Evolutionary conservation across 2,888 invertebrate genomes (phyloP).

Genomic region (Tromatobia lineatoria): DNA sequence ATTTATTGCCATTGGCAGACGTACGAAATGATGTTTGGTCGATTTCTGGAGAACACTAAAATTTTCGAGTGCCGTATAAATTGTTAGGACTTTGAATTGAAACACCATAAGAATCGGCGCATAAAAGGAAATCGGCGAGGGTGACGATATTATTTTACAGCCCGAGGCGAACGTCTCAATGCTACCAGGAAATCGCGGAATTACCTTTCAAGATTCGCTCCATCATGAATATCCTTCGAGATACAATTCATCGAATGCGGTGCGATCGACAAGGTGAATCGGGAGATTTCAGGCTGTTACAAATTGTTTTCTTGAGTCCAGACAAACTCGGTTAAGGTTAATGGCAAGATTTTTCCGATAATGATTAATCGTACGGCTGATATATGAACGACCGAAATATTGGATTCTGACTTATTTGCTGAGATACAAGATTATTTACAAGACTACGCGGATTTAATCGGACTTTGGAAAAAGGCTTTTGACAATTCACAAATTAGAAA

Average conservation of each 20-base stretch:
- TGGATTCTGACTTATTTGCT: too few relatives aligned
- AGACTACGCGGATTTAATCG: too few relatives aligned
- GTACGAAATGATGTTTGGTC: background rate
- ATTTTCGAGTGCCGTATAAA: background rate
- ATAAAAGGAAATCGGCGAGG: conserved; percentile 1
- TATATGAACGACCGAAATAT: too few relatives aligned
- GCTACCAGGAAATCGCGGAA: conserved; percentile 26
- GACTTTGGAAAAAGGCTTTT: too few relatives aligned
- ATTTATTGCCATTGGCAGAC: background rate
- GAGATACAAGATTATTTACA: too few relatives aligned
- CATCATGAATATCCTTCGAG: conserved; percentile 6
- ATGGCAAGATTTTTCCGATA: background rate
- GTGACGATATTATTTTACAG: background rate
- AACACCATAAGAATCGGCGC: background rate
- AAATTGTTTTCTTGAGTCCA: background rate
- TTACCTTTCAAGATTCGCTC: background rate
- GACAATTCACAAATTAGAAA: too few relatives aligned
- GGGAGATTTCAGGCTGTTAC: background rate
- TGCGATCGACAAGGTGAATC: background rate
- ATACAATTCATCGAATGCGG: background rate
- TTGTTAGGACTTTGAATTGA: background rate
- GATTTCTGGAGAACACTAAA: background rate
- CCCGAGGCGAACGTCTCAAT: conserved; percentile 28
- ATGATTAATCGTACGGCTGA: too few relatives aligned
- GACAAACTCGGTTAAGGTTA: background rate